A percentile compares a stretch with the other conserved stretches of the same genome.
Conservation (phyloP, 2,797 vertebrate genomes). For the Tympanoctomys barrerae region DNA sequence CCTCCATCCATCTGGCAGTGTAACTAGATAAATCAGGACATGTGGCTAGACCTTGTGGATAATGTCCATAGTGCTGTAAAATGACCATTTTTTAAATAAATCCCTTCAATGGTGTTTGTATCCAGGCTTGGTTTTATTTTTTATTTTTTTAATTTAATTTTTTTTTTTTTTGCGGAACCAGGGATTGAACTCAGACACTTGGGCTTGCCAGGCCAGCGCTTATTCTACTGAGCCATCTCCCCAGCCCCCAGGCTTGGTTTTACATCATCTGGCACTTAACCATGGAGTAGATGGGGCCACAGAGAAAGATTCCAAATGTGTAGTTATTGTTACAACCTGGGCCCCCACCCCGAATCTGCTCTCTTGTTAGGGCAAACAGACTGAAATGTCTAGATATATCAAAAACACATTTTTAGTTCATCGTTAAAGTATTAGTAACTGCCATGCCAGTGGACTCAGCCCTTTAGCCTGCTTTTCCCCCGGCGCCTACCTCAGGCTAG, state of each 20-base stretch:
- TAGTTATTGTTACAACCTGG: not conserved
- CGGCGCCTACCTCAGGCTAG: not conserved
- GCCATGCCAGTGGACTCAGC: not conserved
- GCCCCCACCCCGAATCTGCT: not conserved
- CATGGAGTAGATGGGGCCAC: not conserved
- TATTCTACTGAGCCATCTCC: too few relatives aligned
- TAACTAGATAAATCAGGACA: not conserved
- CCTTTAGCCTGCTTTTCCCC: not conserved
- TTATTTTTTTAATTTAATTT: too few relatives aligned
- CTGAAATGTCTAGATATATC: not conserved
- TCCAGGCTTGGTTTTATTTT: not conserved
- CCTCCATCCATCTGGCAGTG: not conserved
- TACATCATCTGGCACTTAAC: not conserved
- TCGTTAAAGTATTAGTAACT: not conserved
- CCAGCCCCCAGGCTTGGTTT: not conserved
- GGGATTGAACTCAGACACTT: too few relatives aligned
- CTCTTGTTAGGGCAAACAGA: not conserved
- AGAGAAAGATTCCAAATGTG: not conserved
- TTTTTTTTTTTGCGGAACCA: too few relatives aligned
- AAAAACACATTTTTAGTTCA: not conserved
- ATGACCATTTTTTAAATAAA: not conserved
- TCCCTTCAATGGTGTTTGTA: not conserved
- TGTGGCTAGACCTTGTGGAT: not conserved
- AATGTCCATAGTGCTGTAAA: not conserved
- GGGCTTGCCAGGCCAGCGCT: too few relatives aligned